Percentiles rank a stretch among this genome's conserved stretches.
These are phyloP conservation scores for Gymnogyps californianus DNA, from an alignment of 2,113 vertebrate genomes.

Conservation along the genomic window DNA sequence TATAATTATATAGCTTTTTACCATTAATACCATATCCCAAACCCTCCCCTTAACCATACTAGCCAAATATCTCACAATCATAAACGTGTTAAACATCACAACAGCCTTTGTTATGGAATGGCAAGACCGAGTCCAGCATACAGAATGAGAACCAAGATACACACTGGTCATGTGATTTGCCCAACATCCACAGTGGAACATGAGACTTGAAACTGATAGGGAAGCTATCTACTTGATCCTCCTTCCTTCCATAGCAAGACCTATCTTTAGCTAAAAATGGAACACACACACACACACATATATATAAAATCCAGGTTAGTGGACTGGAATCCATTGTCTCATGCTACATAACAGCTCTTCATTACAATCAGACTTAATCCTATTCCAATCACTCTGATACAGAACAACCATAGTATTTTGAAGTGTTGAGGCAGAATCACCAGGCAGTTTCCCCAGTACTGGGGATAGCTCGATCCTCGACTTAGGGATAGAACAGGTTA, in stretches of 20 bases:
- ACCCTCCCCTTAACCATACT: background rate
- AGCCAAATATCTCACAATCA: background rate
- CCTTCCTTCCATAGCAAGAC: background rate
- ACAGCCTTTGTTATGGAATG: background rate
- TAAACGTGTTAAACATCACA: background rate
- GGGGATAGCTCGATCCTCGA: too few species aligned
- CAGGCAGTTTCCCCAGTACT: background rate
- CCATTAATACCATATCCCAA: background rate
- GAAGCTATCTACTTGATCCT: background rate
- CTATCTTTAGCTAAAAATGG: background rate
- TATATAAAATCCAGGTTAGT: background rate
- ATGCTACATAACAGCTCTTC: background rate
- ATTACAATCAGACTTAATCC: background rate
- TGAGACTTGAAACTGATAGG: background rate
- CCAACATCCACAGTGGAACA: background rate
- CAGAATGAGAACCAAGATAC: background rate
- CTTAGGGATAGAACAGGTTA: background rate
- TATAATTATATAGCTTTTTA: background rate
- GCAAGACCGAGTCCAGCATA: background rate
- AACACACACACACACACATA: background rate
- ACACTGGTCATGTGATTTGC: background rate
- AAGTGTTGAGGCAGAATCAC: background rate
- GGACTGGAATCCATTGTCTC: background rate
- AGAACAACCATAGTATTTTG: background rate
- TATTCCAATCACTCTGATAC: background rate